phyloP scores from a whole-genome alignment of 2,113 vertebrate genomes.

The Ramphastos sulfuratus region DNA sequence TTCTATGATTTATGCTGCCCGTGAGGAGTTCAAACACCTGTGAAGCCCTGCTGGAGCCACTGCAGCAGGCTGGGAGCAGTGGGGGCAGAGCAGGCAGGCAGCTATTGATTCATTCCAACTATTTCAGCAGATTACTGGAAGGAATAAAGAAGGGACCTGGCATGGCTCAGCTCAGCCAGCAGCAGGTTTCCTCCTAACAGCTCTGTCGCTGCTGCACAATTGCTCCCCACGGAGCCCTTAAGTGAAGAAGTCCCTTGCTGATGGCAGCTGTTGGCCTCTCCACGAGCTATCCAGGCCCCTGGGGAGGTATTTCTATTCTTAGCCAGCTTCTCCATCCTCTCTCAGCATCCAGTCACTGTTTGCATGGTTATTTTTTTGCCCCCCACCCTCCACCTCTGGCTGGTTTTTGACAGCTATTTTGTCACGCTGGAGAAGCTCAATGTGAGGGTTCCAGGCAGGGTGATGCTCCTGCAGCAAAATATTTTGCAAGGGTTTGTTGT shows the following conservation, averaged over 20 bases:
- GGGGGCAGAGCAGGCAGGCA: neutral
- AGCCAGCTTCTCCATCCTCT: neutral
- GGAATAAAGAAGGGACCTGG: neutral
- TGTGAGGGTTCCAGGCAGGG: neutral
- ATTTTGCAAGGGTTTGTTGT: no score
- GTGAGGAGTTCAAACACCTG: neutral
- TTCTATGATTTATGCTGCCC: rapidly evolving
- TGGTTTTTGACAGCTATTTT: neutral
- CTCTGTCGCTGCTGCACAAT: neutral
- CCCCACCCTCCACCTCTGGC: neutral
- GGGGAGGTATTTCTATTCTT: neutral
- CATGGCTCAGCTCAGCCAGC: neutral
- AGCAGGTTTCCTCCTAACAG: neutral
- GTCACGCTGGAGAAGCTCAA: neutral
- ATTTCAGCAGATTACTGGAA: slow-evolving; percentile 33
- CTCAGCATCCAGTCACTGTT: neutral
- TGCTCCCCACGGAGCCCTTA: neutral
- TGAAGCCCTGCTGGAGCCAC: neutral
- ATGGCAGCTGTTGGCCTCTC: neutral
- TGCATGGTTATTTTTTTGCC: neutral
- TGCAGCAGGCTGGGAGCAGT: neutral
- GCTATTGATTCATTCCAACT: slow-evolving; percentile 15
- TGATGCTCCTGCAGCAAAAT: neutral
- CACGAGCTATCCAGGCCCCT: rapidly evolving
- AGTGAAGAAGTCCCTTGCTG: neutral